phyloP scores from a whole-genome alignment of 2,888 invertebrate species.

The Protodeltote pygarga region DNA sequence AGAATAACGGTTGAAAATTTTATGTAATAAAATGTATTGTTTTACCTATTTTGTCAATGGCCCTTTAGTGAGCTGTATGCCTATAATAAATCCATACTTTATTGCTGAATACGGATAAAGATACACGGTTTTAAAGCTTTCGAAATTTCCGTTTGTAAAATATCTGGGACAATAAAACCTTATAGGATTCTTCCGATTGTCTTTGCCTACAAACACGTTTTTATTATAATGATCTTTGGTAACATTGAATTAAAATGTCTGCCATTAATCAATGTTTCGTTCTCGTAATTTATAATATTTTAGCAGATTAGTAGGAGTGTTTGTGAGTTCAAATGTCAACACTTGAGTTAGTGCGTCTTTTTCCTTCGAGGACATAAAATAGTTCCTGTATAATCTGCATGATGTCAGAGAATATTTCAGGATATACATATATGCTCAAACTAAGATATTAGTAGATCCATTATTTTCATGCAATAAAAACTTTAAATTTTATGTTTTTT shows the following conservation, averaged over 20 bases:
- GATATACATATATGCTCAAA: no score
- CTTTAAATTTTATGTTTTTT: no score
- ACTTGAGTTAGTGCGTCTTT: constrained; percentile 10
- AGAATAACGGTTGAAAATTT: constrained; percentile 17
- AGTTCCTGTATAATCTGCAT: background rate
- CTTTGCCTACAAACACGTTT: constrained; percentile 4
- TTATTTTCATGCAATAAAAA: no score
- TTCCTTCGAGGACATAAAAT: constrained; percentile 8
- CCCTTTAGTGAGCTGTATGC: constrained; percentile 31
- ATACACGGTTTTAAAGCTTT: constrained; percentile 1
- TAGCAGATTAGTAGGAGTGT: constrained; percentile 12
- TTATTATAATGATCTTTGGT: constrained; percentile 1
- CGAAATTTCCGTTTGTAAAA: constrained; percentile 15
- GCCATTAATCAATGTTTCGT: constrained; percentile 34
- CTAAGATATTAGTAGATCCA: no score
- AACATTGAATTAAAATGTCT: constrained; percentile 32
- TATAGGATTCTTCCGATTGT: background rate
- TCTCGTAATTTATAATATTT: constrained; percentile 19
- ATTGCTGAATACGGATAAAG: constrained; percentile 42
- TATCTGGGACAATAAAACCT: background rate
- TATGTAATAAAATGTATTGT: constrained; percentile 44
- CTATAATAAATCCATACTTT: constrained; percentile 53
- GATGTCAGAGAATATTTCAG: background rate
- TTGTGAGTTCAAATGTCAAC: constrained; percentile 39
- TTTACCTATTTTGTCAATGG: constrained; percentile 42